A percentile compares a stretch with the other conserved stretches of the same genome.
Evolutionary conservation across 2,113 vertebrate species (phyloP).

Genomic region (Probosciger aterrimus): DNA sequence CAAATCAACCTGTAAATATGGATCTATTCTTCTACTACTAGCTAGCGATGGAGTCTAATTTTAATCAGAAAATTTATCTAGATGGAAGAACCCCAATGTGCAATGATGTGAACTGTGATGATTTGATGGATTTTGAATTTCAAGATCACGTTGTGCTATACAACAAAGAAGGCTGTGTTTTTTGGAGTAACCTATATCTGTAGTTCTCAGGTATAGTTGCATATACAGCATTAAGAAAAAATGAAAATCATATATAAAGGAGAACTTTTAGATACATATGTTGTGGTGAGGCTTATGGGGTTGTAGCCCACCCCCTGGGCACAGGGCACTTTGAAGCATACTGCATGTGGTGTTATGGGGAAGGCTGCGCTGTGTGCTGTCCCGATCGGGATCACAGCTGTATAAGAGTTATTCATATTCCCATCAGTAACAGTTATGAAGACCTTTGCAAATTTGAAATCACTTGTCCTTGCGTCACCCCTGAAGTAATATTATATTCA

Average conservation of each 20-base stretch:
- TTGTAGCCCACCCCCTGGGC: not conserved
- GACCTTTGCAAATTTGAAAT: not conserved
- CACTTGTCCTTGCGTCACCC: slow-evolving; percentile 35
- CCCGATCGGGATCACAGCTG: not conserved
- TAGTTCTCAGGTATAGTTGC: not conserved
- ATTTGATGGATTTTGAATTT: not conserved
- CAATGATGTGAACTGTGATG: not conserved
- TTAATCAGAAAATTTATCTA: not conserved
- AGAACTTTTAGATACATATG: not conserved
- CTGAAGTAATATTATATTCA: slow-evolving; percentile 13
- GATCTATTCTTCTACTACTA: not conserved
- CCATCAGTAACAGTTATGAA: not conserved
- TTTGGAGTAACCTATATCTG: not conserved
- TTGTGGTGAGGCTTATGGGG: not conserved
- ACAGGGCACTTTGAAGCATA: not conserved
- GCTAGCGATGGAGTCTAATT: not conserved
- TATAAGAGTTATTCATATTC: not conserved
- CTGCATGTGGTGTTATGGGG: not conserved
- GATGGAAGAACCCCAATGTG: not conserved
- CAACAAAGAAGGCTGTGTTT: not conserved
- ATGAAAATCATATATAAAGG: not conserved
- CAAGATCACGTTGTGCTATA: not conserved
- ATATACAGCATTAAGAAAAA: not conserved
- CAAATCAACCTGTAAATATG: not conserved
- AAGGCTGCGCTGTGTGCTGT: not conserved